These are phyloP conservation scores for Melopsittacus undulatus DNA, from an alignment of 2,797 vertebrate species.

Conservation along the genomic window DNA sequence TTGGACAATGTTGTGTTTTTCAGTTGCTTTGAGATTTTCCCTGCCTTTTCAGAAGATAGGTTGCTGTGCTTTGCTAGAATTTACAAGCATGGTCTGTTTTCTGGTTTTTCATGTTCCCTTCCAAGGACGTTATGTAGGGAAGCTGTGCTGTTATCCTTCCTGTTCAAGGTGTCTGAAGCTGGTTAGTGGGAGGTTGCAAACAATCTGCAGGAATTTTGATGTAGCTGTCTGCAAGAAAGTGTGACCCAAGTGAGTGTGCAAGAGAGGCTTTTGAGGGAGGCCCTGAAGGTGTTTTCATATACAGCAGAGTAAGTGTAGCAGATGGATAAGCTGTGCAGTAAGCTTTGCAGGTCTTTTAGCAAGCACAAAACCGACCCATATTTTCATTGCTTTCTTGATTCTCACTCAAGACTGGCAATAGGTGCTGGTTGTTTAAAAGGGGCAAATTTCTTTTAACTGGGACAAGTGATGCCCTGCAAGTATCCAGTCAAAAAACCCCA, in stretches of 20 bases:
- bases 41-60: background rate
- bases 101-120: background rate
- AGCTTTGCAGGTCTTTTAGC: background rate
- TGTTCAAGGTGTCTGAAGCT: slow-evolving; percentile 28
- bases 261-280: background rate
- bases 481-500: background rate
- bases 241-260: background rate
- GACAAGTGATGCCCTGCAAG: background rate
- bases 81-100: background rate
- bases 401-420: background rate
- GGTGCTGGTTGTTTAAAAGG: background rate
- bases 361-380: background rate
- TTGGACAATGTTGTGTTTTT: background rate
- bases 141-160: slow-evolving; percentile 25
- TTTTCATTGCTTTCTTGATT: background rate
- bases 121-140: background rate
- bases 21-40: background rate
- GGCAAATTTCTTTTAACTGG: background rate
- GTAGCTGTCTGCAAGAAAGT: slow-evolving; percentile 18
- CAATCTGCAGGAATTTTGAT: slow-evolving; percentile 44
- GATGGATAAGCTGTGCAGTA: background rate
- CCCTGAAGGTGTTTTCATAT: background rate
- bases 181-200: slow-evolving; percentile 40
- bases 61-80: background rate
- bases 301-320: background rate